phyloP scores from a whole-genome alignment of 2,797 vertebrate genomes.

The Betta splendens region DNA sequence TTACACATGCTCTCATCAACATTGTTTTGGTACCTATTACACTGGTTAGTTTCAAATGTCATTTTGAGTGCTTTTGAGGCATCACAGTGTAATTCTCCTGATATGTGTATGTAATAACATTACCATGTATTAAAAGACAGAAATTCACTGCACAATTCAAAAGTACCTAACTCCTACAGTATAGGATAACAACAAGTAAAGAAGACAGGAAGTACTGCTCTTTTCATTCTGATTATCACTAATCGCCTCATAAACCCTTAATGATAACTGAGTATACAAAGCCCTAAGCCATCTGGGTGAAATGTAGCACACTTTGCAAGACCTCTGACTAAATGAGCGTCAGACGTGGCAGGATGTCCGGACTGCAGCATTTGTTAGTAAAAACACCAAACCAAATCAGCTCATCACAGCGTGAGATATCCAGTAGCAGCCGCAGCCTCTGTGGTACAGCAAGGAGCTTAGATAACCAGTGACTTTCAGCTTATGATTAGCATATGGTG shows the following conservation, averaged over 20 bases:
- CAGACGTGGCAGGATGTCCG: constrained; percentile 3
- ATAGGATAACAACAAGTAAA: too few relatives aligned
- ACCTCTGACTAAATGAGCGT: constrained; percentile 12
- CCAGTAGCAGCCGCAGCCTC: neutral
- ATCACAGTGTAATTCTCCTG: too few relatives aligned
- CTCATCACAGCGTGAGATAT: neutral
- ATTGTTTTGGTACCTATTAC: too few relatives aligned
- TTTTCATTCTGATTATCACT: neutral
- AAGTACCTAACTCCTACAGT: too few relatives aligned
- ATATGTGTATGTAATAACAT: too few relatives aligned
- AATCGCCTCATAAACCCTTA: neutral
- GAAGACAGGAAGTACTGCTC: too few relatives aligned
- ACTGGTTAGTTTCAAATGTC: too few relatives aligned
- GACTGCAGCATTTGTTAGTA: constrained; percentile 50
- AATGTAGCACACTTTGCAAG: constrained; percentile 4
- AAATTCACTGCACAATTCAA: too few relatives aligned
- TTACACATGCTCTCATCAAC: too few relatives aligned
- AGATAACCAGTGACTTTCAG: constrained; percentile 43
- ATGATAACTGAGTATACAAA: constrained; percentile 2
- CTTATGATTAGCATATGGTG: constrained; percentile 5
- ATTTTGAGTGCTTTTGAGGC: too few relatives aligned
- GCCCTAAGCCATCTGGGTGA: constrained; percentile 8
- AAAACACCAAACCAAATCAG: constrained; percentile 48
- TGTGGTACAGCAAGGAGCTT: neutral
- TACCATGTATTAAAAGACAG: too few relatives aligned